Evolutionary conservation across 2,797 vertebrate species (phyloP).

Genomic region (Chaetodon trifasciatus): DNA sequence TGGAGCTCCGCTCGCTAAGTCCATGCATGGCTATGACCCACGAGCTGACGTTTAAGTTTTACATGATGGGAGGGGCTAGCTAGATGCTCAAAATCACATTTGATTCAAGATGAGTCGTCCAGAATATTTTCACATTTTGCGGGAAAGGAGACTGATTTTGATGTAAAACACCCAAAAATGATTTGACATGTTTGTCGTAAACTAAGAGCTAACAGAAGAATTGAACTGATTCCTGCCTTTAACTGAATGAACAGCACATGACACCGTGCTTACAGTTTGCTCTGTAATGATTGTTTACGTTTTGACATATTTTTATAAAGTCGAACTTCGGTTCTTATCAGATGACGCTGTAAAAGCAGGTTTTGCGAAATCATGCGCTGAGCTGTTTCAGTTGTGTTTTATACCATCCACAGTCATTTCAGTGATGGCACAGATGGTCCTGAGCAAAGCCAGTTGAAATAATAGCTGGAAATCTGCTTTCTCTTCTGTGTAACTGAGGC

Average conservation of each 20-base stretch:
- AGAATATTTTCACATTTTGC: not conserved
- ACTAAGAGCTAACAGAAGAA: too few relatives aligned
- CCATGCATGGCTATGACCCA: too few relatives aligned
- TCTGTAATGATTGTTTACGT: not conserved
- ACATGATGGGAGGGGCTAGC: too few relatives aligned
- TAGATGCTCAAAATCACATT: not conserved
- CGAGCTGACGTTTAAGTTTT: too few relatives aligned
- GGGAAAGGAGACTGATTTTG: not conserved
- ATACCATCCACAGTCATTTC: slow-evolving; percentile 5
- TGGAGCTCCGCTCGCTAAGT: not conserved
- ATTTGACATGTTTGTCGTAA: not conserved
- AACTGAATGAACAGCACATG: not conserved
- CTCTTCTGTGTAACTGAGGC: slow-evolving; percentile 33
- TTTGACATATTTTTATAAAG: not conserved
- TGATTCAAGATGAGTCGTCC: not conserved
- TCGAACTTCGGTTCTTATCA: not conserved
- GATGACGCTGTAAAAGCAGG: not conserved
- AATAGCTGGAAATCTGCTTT: slow-evolving; percentile 21
- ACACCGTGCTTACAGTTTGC: not conserved
- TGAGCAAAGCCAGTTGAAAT: slow-evolving; percentile 30
- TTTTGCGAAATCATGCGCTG: not conserved
- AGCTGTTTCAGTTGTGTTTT: not conserved
- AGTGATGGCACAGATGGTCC: slow-evolving; percentile 35
- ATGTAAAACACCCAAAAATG: not conserved
- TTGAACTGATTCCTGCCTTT: not conserved